These are phyloP conservation scores for Ichneumon xanthorius DNA, from an alignment of 2,888 invertebrate species.

Conservation along the genomic window DNA sequence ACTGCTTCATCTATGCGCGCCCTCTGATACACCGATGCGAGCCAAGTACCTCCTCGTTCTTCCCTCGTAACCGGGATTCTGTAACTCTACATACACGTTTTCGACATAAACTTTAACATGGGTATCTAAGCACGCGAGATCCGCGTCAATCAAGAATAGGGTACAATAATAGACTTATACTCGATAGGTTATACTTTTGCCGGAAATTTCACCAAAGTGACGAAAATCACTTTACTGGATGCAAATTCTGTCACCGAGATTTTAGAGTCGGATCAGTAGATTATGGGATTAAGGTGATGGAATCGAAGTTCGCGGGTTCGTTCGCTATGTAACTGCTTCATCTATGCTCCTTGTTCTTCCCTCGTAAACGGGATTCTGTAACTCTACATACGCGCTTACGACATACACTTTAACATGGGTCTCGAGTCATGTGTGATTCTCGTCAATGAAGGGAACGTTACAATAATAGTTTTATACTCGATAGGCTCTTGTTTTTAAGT, in stretches of 20 bases:
- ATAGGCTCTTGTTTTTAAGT: background rate
- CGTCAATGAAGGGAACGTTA: background rate
- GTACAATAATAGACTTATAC: background rate
- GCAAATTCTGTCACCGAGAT: background rate
- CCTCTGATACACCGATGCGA: background rate
- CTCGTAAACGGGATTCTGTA: background rate
- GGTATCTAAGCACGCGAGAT: background rate
- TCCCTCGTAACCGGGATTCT: background rate
- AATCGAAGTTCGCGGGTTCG: constrained; percentile 40
- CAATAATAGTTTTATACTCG: background rate
- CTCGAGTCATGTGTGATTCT: background rate
- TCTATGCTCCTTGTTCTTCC: constrained; percentile 2
- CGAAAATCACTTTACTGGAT: background rate
- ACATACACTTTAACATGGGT: background rate
- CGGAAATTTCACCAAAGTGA: background rate
- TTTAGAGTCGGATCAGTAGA: background rate
- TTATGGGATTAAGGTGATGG: background rate
- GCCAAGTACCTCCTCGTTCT: constrained; percentile 14
- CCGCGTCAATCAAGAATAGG: background rate
- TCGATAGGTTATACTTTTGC: background rate
- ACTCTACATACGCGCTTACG: constrained; percentile 17
- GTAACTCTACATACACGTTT: constrained; percentile 10
- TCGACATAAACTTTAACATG: background rate
- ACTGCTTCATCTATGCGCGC: background rate
- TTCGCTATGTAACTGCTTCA: constrained; percentile 7